phyloP scores from a whole-genome alignment of 2,888 invertebrate species.

The Tortrix viridana region DNA sequence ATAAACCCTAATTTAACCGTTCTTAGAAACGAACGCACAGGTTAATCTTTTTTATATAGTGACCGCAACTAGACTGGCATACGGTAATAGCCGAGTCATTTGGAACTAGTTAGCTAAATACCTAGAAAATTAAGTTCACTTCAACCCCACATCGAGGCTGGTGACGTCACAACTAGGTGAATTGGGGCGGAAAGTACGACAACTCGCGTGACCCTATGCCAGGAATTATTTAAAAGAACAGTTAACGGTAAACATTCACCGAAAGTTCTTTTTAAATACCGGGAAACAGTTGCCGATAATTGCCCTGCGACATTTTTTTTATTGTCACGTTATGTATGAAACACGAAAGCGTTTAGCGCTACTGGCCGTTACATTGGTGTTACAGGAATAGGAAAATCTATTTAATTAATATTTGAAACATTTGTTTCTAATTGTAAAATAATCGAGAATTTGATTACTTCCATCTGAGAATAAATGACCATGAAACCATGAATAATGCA shows the following conservation, averaged over 20 bases:
- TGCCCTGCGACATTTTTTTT: constrained; percentile 35
- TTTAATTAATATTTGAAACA: too few species aligned
- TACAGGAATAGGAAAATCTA: neutral
- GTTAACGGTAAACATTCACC: constrained; percentile 7
- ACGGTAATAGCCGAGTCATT: constrained; percentile 26
- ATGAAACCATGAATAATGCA: too few species aligned
- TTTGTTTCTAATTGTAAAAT: too few species aligned
- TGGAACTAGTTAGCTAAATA: constrained; percentile 18
- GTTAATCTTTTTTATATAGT: constrained; percentile 19
- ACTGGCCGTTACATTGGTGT: neutral
- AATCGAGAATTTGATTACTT: too few species aligned
- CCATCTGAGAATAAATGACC: too few species aligned
- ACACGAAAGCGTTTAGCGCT: constrained; percentile 15
- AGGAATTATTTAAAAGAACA: constrained; percentile 26
- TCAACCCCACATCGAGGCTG: constrained; percentile 21
- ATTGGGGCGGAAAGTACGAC: constrained; percentile 53
- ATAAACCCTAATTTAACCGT: neutral
- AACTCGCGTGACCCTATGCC: constrained; percentile 52
- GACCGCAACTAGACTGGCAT: constrained; percentile 12
- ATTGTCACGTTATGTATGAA: constrained; percentile 28
- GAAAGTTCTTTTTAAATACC: constrained; percentile 24
- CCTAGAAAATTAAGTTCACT: constrained; percentile 17
- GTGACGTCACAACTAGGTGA: constrained; percentile 38
- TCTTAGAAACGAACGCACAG: constrained; percentile 42
- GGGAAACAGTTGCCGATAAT: constrained; percentile 21